Conservation (phyloP, 2,888 invertebrate genomes). For the Hydrotaea cyrtoneurina region DNA sequence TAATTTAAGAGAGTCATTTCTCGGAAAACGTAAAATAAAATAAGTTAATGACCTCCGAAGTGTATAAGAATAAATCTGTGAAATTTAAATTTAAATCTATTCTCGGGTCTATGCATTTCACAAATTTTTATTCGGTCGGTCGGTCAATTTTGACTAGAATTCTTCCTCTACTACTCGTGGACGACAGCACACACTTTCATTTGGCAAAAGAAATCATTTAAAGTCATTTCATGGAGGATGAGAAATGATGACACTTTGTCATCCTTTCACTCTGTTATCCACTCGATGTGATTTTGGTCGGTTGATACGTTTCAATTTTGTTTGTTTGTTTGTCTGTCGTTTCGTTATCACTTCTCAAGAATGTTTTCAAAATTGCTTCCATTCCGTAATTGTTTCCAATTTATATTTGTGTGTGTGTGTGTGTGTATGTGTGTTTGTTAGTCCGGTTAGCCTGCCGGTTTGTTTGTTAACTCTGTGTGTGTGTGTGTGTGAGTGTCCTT, state of each 20-base stretch:
- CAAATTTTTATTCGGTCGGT: background rate
- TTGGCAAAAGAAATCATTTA: background rate
- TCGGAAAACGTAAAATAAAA: no score
- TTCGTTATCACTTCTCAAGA: conserved; percentile 30
- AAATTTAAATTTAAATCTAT: conserved; percentile 30
- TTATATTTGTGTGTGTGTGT: background rate
- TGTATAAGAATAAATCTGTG: conserved; percentile 10
- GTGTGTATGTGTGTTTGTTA: background rate
- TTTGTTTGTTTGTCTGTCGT: conserved; percentile 6
- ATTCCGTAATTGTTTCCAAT: conserved; percentile 39
- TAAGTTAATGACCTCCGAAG: no score
- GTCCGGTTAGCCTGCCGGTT: background rate
- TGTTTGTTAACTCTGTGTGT: background rate
- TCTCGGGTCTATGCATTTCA: background rate
- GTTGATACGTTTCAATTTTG: conserved; percentile 9
- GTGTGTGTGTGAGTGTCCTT: background rate
- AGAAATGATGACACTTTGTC: conserved; percentile 28
- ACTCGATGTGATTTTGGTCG: background rate
- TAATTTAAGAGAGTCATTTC: no score
- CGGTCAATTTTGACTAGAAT: background rate
- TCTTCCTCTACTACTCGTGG: background rate
- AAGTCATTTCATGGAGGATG: conserved; percentile 11
- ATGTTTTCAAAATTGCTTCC: conserved; percentile 32
- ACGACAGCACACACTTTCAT: background rate
- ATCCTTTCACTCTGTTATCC: background rate